Evolutionary conservation across 92 coral and sea anemone genomes (phyloP).

Genomic region (Phenganax stokvisi): DNA sequence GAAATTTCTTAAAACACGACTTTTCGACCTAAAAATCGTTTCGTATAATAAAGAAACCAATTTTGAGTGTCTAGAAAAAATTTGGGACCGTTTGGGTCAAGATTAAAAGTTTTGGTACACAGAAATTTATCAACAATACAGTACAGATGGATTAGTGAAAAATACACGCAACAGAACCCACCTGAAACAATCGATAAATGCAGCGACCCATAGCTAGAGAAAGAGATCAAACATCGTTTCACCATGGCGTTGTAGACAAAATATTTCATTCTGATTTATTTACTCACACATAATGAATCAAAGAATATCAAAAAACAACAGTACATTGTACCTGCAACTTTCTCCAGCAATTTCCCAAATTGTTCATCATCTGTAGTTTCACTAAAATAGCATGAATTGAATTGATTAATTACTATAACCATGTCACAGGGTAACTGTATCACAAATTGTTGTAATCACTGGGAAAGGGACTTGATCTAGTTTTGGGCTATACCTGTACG

Average conservation of each 20-base stretch:
- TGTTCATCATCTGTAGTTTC: constrained; percentile 95
- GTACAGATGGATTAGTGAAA: background rate
- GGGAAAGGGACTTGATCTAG: background rate
- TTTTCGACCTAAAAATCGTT: too few relatives aligned
- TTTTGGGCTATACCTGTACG: constrained; percentile 68
- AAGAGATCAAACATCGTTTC: background rate
- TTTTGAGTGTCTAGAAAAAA: too few relatives aligned
- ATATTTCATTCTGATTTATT: too few relatives aligned
- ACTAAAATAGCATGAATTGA: constrained; percentile 39
- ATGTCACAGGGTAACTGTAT: background rate
- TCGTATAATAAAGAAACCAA: too few relatives aligned
- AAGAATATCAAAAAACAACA: background rate
- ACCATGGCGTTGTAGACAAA: too few relatives aligned
- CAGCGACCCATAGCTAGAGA: constrained; percentile 74
- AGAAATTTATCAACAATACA: background rate
- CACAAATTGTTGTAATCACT: background rate
- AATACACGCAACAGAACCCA: background rate
- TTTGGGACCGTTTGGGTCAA: too few relatives aligned
- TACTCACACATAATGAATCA: background rate
- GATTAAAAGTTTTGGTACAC: background rate
- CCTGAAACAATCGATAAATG: constrained; percentile 88
- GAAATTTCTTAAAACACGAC: too few relatives aligned
- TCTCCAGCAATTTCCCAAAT: constrained; percentile 79
- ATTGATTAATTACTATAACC: background rate
- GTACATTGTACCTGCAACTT: constrained; percentile 66